A percentile compares a stretch with the other conserved stretches of the same genome.
phyloP scores from a whole-genome alignment of 2,113 vertebrate genomes.

The Tyto alba region DNA sequence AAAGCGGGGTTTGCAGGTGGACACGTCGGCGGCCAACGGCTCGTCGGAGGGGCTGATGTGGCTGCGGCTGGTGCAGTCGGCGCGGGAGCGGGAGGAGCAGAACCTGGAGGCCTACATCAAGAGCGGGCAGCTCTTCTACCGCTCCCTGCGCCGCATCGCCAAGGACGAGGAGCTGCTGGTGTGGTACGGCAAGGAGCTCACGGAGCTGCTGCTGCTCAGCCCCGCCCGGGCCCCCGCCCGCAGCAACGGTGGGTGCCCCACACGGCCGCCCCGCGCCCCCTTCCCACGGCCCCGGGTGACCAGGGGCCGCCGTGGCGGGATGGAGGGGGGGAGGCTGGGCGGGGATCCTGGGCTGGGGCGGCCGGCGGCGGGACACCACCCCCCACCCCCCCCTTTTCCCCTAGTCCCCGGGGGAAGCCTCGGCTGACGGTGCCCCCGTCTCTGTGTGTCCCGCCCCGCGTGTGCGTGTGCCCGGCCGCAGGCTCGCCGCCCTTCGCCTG shows the following conservation, averaged over 20 bases:
- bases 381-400: too few relatives aligned
- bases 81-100: constrained; percentile 92
- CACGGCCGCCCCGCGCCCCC: background rate
- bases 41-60: constrained; percentile 95
- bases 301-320: background rate
- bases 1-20: constrained; percentile 77
- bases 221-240: constrained; percentile 71
- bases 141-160: constrained; percentile 91
- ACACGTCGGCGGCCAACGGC: constrained; percentile 91
- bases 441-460: background rate
- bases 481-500: constrained; percentile 84
- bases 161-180: constrained; percentile 97
- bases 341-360: background rate
- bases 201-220: constrained; percentile 87
- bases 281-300: background rate
- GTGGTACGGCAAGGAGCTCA: constrained; percentile 96
- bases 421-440: background rate
- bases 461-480: constrained; percentile 32
- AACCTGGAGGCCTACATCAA: constrained; percentile 98
- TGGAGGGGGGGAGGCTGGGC: background rate
- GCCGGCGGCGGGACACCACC: background rate
- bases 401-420: too few relatives aligned
- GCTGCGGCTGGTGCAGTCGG: constrained; percentile 93
- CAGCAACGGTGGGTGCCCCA: constrained; percentile 78
- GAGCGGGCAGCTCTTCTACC: constrained; percentile 95